These are phyloP conservation scores for Cryptocephalus moraei DNA, from an alignment of 2,888 invertebrate genomes.

Conservation along the genomic window DNA sequence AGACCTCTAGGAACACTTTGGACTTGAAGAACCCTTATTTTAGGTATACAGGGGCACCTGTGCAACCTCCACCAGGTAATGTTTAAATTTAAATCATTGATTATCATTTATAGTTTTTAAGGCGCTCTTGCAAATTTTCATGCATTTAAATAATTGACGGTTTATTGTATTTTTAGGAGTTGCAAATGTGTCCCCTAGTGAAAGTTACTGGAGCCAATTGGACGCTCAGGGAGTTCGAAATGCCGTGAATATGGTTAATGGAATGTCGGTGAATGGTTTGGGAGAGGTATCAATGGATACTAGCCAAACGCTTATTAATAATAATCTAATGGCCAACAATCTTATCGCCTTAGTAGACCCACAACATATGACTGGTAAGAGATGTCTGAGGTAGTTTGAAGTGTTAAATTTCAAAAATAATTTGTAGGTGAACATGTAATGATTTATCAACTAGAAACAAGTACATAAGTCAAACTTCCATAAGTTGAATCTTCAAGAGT, in stretches of 20 bases:
- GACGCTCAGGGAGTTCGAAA: slow-evolving; percentile 60
- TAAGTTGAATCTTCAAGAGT: too few relatives aligned
- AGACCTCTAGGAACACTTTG: slow-evolving; percentile 80
- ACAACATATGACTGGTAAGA: slow-evolving; percentile 23
- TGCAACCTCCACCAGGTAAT: slow-evolving; percentile 70
- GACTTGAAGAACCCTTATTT: slow-evolving; percentile 99
- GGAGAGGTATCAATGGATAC: slow-evolving; percentile 65
- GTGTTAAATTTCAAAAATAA: slow-evolving; percentile 1
- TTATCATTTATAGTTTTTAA: not conserved
- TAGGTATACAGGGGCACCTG: slow-evolving; percentile 88
- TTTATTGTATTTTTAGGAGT: slow-evolving; percentile 41
- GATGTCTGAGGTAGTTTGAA: not conserved
- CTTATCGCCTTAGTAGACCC: slow-evolving; percentile 34
- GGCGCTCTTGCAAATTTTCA: too few relatives aligned
- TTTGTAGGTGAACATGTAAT: not conserved
- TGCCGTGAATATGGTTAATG: slow-evolving; percentile 65
- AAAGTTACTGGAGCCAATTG: slow-evolving; percentile 80
- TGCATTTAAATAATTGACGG: too few relatives aligned
- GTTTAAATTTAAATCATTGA: too few relatives aligned
- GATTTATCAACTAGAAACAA: not conserved
- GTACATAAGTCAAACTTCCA: not conserved
- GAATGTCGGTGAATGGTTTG: slow-evolving; percentile 63
- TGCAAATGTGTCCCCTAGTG: slow-evolving; percentile 84
- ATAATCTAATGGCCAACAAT: slow-evolving; percentile 41
- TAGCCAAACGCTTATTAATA: slow-evolving; percentile 45